Evolutionary conservation across 2,888 invertebrate species (phyloP), one percentile per base, ranked within the genome.

Genomic region (Chymomyza fuscimana): DNA sequence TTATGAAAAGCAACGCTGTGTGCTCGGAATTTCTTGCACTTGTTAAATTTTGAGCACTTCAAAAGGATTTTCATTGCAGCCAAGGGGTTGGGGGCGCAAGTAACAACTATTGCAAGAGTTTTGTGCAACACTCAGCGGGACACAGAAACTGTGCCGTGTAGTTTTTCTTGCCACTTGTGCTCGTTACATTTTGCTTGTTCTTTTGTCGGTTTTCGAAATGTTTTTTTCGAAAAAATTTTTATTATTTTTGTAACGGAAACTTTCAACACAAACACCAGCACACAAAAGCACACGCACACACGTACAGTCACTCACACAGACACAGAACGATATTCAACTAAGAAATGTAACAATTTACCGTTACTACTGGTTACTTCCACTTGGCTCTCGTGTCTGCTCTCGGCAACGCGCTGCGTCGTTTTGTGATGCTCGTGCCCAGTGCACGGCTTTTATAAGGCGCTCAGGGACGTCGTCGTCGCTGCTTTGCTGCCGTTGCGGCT

Each of bases 321-420:
- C 15, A 22, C 15, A 25, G 25, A 58, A 22, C 54, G 16, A 22
- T 54, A 54, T 54, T 36, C 36, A 52, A 52, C n/a, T 16, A 25
- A 52, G 15, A 40, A 69, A 36, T 80, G 69, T 76, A 77, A 64
- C 81, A 81, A 80, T 84, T 84, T 84, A 85, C 83, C 85, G 85
- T 85, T 77, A 72, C 9, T 32, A 63, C 64, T 78, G 67, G 59
- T 68, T 78, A 67, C 63, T 46, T 77, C 72, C 74, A 73, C 15
- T 70, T 54, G 65, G 65, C 71, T 78, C 72, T 82, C 76, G 75
- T 85, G 87, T 32, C 32, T 32, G 32, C 32, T 7, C 81, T 87
- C 88, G 76, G 87, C 76, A 74, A 77, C 88, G 87, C 85, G 86
- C 76, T 78, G 85, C 76, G 78, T 79, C 74, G 82, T 86, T 88